A percentile compares a stretch with the other conserved stretches of the same genome.
Evolutionary conservation across 2,113 vertebrate species (phyloP).

Genomic region (Rhagologus leucostigma): DNA sequence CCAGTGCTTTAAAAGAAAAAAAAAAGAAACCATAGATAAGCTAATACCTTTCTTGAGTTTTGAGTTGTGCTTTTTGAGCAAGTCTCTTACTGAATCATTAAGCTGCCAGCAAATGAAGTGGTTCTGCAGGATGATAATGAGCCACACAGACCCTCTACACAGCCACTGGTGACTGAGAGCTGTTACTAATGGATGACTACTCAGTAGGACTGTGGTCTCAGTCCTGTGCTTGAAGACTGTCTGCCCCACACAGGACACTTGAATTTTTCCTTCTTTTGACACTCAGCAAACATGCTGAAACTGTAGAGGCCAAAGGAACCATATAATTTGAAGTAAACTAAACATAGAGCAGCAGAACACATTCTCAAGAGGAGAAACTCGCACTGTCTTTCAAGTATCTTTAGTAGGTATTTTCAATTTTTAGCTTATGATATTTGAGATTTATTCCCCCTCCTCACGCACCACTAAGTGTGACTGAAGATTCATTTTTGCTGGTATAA

Average conservation of each 20-base stretch:
- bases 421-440: background rate
- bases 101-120: background rate
- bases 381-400: background rate
- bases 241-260: background rate
- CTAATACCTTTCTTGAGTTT: background rate
- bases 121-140: background rate
- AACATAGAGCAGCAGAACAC: background rate
- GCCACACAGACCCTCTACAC: background rate
- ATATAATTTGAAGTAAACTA: background rate
- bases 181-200: background rate
- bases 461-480: background rate
- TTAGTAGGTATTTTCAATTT: background rate
- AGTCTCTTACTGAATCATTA: background rate
- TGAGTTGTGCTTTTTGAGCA: background rate
- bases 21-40: background rate
- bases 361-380: background rate
- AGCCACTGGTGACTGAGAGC: background rate
- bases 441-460: slow-evolving; percentile 18
- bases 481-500: background rate
- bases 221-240: background rate
- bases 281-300: background rate
- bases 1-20: background rate
- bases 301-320: background rate
- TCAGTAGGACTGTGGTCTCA: background rate
- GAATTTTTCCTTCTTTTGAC: background rate